Evolutionary conservation across 2,113 vertebrate species (phyloP), one percentile per base, ranked within the genome.

Genomic region (Siniperca knerii): DNA sequence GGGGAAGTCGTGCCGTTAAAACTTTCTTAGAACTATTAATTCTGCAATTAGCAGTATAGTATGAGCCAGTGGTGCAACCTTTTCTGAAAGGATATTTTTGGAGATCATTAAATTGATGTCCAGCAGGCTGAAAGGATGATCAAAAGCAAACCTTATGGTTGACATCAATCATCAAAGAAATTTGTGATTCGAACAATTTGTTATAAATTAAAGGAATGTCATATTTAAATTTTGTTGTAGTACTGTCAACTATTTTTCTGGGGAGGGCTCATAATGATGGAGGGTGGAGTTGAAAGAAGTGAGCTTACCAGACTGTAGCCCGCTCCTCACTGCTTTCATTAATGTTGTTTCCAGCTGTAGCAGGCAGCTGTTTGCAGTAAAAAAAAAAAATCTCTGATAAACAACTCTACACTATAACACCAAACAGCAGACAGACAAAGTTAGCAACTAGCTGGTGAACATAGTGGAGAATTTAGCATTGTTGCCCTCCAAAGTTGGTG

Each of bases 1-100:
- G 48, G n/a, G 11, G 40, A 54, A 73, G 50, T 89, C 67, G 16
- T 48, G 58, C 79, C 55, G 68, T 65, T 58, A 33, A 85, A 90
- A 82, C 67, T 73, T 84, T 74, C 21, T 54, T 23, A n/a, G 7
- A 81, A 68, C 44, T 60, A 25, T 60, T 69, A 50, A 55, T 46
- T 85, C 70, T 81, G 54, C 85, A 82, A 80, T 86, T 74, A 79
- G 50, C 25, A 33, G 61, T 25, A 13, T 4, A 48, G 61, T 52
- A 0, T 29, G 21, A 58, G 25, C 20, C 42, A 48, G 18, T 62
- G 35, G 25, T 75, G 7, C 18, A 66, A 35, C 50, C 21, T 37
- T 68, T 12, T 70, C 20, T 35, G 4, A 9, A n/a, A 23, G 4
- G 13, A n/a, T 68, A 4, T 9, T 68, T 82, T 57, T 25, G 29